Base-by-base conservation (phyloP, 1,140 invertebrate species). In the Drosophila saltans region DNA sequence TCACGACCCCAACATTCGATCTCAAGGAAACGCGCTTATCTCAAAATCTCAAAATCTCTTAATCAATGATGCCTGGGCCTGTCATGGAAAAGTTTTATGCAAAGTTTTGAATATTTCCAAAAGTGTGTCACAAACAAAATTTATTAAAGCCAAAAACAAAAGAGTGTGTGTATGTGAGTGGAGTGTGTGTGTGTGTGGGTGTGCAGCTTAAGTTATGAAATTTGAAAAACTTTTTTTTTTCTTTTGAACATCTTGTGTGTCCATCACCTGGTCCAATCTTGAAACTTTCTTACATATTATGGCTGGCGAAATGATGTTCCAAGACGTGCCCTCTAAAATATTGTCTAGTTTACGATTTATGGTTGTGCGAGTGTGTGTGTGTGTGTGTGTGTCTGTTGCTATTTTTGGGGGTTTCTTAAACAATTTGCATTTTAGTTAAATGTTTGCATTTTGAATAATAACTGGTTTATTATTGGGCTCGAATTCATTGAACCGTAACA, bases 401-500 rank as follows among this genome's bases (percentile, higher is more conserved):
- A 36, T 70, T 61, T 43, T 48, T 68, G 61, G 65, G 67, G 65
- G 55, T 52, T 66, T 40, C 10, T 40, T 10, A 39, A 67, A 77
- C 28, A 60, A 70, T 79, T 79, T 79, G 64, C 45, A 81, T 79
- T 76, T 79, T 48, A 61, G 62, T 72, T 83, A 52, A 69, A 67
- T 78, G 74, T 85, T 83, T 66, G 79, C 72, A 88, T 80, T 66
- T 78, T 26, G 69, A 74, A 72, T 76, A 59, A 65, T 75, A 89
- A 88, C 84, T 77, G 80, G 83, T 88, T 88, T 88, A 43, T 62
- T 52, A 66, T 66, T 71, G 43, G 43, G 36, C 21, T 30, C 67
- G 40, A 45, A 78, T 72, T 64, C 69, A 78, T 63, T 78, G 76
- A 72, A 78, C 75, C 69, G 69, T 62, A 76, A 63, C 74, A 8